These are phyloP conservation scores for Napeogenes sylphis DNA, from an alignment of 2,888 invertebrate genomes.

Conservation along the genomic window DNA sequence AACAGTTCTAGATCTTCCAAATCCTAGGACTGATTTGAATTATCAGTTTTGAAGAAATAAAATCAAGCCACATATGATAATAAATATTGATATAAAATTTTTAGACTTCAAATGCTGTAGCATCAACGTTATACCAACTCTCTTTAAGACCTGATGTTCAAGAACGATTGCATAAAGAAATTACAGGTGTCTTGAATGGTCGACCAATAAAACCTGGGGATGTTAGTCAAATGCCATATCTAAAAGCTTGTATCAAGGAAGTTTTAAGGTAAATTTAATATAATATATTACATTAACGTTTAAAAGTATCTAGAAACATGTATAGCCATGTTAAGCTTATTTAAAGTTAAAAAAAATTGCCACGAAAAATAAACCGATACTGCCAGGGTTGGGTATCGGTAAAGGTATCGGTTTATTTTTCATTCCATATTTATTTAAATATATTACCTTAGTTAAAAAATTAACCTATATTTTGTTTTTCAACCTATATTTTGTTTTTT, in stretches of 20 bases:
- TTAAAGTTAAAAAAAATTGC: no score
- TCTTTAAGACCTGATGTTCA: conserved; percentile 82
- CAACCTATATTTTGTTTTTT: not conserved
- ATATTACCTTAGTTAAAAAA: no score
- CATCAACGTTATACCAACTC: conserved; percentile 84
- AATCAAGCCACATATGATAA: not conserved
- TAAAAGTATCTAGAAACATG: no score
- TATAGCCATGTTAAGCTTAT: no score
- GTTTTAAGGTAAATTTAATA: conserved; percentile 78
- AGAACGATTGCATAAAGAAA: conserved; percentile 78
- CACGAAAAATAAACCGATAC: no score
- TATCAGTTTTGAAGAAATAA: no score
- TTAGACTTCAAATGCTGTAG: conserved; percentile 87
- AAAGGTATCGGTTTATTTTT: no score
- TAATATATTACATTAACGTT: not conserved
- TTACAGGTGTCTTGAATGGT: conserved; percentile 65
- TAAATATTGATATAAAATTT: conserved; percentile 30
- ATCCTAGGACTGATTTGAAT: no score
- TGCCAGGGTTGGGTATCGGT: no score
- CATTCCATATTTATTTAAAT: no score
- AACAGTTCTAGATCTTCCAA: no score
- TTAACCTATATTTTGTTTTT: not conserved
- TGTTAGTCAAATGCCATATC: conserved; percentile 80
- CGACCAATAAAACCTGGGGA: conserved; percentile 73
- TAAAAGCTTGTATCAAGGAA: conserved; percentile 86